These are phyloP conservation scores for Cyclopterus lumpus DNA, from an alignment of 2,797 vertebrate genomes.

Conservation along the genomic window DNA sequence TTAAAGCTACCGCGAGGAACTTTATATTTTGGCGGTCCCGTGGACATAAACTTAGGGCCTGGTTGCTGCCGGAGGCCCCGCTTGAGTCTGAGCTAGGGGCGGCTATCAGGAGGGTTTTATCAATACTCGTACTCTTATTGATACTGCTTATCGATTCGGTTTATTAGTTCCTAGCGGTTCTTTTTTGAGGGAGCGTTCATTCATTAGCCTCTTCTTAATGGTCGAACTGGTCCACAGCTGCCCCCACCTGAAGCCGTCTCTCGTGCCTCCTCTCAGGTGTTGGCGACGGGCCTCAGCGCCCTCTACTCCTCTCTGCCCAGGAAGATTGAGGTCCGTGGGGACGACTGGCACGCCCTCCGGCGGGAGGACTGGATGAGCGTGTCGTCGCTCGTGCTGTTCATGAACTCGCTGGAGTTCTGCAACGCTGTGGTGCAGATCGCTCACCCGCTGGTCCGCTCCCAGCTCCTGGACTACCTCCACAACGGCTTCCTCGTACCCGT, in stretches of 20 bases:
- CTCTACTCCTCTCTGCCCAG: slow-evolving; percentile 98
- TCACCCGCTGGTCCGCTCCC: slow-evolving; percentile 92
- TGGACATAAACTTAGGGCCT: too few relatives aligned
- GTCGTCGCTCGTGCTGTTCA: slow-evolving; percentile 93
- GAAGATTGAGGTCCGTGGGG: slow-evolving; percentile 94
- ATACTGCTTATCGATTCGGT: too few relatives aligned
- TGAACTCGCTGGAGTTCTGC: slow-evolving; percentile 98
- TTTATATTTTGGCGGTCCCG: too few relatives aligned
- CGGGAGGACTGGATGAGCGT: slow-evolving; percentile 95
- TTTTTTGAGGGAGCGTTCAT: too few relatives aligned
- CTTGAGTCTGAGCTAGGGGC: too few relatives aligned
- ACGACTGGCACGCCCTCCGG: slow-evolving; percentile 95
- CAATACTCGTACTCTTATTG: too few relatives aligned
- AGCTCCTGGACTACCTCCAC: slow-evolving; percentile 96
- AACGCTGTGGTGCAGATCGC: slow-evolving; percentile 96
- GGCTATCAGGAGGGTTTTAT: too few relatives aligned
- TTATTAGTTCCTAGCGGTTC: too few relatives aligned
- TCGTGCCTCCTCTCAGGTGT: slow-evolving; percentile 81
- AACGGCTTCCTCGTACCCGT: slow-evolving; percentile 97
- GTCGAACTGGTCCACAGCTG: too few relatives aligned
- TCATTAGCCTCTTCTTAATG: too few relatives aligned
- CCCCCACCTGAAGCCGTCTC: neutral
- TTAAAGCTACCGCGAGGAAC: neutral
- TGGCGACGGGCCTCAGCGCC: slow-evolving; percentile 95
- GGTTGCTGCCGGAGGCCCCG: too few relatives aligned